Evolutionary conservation across 2,797 vertebrate species (phyloP).

Genomic region (Forpus xanthops): DNA sequence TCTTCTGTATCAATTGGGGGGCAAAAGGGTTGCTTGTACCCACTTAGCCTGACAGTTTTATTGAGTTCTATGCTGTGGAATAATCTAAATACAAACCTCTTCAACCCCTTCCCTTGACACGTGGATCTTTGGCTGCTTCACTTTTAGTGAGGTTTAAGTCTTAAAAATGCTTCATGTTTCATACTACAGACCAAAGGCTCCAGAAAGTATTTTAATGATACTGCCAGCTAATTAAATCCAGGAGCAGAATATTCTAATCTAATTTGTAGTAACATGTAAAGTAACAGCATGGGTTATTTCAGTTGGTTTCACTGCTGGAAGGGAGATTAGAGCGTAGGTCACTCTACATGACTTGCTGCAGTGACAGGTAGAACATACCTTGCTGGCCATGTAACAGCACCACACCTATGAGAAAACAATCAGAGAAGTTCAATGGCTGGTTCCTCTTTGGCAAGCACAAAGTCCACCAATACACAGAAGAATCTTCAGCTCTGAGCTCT

Average conservation of each 20-base stretch:
- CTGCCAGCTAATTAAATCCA: background rate
- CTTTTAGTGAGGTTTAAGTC: background rate
- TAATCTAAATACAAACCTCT: background rate
- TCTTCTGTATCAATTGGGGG: background rate
- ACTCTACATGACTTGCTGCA: background rate
- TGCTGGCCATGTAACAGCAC: background rate
- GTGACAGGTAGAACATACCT: background rate
- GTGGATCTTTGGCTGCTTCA: background rate
- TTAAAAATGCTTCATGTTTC: background rate
- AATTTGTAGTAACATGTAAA: background rate
- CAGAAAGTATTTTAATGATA: background rate
- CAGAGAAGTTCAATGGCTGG: background rate
- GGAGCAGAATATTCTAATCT: background rate
- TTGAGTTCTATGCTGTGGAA: constrained; percentile 10
- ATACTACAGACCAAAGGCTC: background rate
- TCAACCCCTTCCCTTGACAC: background rate
- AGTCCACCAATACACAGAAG: background rate
- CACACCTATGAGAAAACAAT: background rate
- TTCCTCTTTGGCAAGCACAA: background rate
- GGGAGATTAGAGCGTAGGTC: background rate
- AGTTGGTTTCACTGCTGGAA: background rate
- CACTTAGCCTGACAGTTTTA: background rate
- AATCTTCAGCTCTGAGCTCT: background rate
- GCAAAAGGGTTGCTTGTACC: constrained; percentile 4
- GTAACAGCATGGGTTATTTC: background rate